These are phyloP conservation scores for Drosophila affinis DNA, from an alignment of 2,888 invertebrate genomes.

Conservation along the genomic window DNA sequence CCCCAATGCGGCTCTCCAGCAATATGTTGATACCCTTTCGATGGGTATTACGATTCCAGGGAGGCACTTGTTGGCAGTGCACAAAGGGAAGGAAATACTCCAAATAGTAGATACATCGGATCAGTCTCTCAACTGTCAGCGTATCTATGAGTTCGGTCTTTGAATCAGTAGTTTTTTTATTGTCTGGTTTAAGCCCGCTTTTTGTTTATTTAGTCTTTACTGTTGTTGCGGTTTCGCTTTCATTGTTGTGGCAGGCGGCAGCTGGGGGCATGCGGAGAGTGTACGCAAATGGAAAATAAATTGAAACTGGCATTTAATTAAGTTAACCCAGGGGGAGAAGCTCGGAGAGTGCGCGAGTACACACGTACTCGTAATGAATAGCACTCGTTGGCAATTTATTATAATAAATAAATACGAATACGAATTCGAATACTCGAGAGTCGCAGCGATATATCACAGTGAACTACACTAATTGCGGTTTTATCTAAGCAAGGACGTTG, in stretches of 20 bases:
- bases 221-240: conserved; percentile 70
- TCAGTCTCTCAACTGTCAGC: not conserved
- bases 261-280: conserved; percentile 5
- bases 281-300: conserved; percentile 67
- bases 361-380: conserved; percentile 18
- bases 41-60: not conserved
- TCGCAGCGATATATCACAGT: conserved; percentile 46
- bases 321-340: conserved; percentile 54
- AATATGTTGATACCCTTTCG: not conserved
- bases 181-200: conserved; percentile 14
- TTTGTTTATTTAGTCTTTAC: conserved; percentile 55
- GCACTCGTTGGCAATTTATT: conserved; percentile 58
- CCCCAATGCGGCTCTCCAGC: conserved; percentile 19
- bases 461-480: conserved; percentile 62
- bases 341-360: not conserved
- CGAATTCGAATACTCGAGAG: conserved; percentile 22
- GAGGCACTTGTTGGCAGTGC: not conserved
- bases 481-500: conserved; percentile 66
- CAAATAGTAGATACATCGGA: no score
- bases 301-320: conserved; percentile 78
- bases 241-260: conserved; percentile 59
- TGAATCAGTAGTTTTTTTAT: not conserved
- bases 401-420: conserved; percentile 43
- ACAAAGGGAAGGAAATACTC: no score
- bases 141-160: not conserved